A percentile compares a stretch with the other conserved stretches of the same genome.
phyloP scores from a whole-genome alignment of 2,113 vertebrate species.

The Porphyrio hochstetteri region DNA sequence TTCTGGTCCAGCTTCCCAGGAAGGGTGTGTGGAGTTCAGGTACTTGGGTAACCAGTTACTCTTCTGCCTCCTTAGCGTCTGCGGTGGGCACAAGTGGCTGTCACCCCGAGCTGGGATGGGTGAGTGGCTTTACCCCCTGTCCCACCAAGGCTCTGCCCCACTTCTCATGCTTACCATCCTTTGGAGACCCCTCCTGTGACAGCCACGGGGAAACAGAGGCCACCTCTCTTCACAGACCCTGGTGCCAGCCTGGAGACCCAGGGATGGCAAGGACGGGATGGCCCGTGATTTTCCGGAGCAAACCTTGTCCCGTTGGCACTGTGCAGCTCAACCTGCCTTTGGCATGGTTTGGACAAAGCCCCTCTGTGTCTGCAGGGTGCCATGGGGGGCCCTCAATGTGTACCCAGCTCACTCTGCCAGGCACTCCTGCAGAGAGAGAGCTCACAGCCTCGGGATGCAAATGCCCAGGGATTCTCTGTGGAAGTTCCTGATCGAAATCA shows the following conservation, averaged over 20 bases:
- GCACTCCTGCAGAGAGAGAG: background rate
- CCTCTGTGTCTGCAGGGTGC: background rate
- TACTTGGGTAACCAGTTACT: background rate
- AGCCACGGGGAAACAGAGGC: fast-evolving
- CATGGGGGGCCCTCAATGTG: fast-evolving
- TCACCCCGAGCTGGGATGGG: background rate
- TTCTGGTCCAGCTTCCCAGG: background rate
- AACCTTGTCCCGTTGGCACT: fast-evolving
- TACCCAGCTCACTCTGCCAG: fast-evolving
- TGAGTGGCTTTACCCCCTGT: background rate
- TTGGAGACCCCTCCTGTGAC: background rate
- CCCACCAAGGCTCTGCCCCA: background rate
- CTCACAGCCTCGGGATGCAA: constrained; percentile 12
- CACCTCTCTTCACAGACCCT: background rate
- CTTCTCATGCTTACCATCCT: background rate
- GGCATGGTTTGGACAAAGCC: fast-evolving
- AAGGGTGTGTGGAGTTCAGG: background rate
- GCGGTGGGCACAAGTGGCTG: background rate
- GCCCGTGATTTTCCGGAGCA: background rate
- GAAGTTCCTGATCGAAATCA: background rate
- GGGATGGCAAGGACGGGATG: background rate
- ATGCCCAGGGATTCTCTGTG: background rate
- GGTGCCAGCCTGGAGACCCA: background rate
- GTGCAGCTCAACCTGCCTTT: background rate
- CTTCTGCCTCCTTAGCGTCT: background rate